Evolutionary conservation across 1,140 invertebrate species (phyloP), one percentile per base, ranked within the genome.

Genomic region (Limonius californicus): DNA sequence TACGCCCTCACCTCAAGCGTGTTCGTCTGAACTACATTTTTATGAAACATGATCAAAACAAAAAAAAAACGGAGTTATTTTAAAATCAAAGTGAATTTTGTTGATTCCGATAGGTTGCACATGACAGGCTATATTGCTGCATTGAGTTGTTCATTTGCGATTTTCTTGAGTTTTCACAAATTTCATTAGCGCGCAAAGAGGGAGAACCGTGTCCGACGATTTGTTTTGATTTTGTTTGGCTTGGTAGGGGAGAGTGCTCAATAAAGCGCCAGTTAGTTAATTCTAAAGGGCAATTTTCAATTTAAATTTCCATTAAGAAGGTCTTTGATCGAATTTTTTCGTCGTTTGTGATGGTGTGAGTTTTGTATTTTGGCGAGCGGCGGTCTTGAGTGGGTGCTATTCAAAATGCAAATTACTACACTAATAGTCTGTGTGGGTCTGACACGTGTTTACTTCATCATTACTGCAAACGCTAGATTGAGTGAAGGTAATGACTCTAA

Each of bases 381-480:
- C 4, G 45, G 2, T 50, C 45, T 21, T 21, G 45, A 50, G 16
- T 50, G 45, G 42, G 2, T 50, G 45, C 16, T 19, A 50, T 50
- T 50, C 45, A 50, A 50, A 50, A 50, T 50, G 45, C 16, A 50
- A 50, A 50, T 50, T 16, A 50, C 45, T 18, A 50, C 45, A 45
- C 42, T 45, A 45, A 45, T 45, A 50, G 45, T 50, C 16, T 14
- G 16, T 19, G 20, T 50, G 45, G 45, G 16, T 19, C 45, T 50
- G 45, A 50, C 45, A 50, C 45, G 45, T 50, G 45, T 50, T 50
- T 50, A 50, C 45, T 50, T 50, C 45, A 21, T 50, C 45, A 50
- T 50, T 50, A 50, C 45, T 50, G 45, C 7, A 18, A 50, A 50
- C 45, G 45, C 14, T 19, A 21, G 45, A 50, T 50, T 50, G 45